Evolutionary conservation across 2,113 vertebrate species (phyloP).

Genomic region (Geococcyx californianus): DNA sequence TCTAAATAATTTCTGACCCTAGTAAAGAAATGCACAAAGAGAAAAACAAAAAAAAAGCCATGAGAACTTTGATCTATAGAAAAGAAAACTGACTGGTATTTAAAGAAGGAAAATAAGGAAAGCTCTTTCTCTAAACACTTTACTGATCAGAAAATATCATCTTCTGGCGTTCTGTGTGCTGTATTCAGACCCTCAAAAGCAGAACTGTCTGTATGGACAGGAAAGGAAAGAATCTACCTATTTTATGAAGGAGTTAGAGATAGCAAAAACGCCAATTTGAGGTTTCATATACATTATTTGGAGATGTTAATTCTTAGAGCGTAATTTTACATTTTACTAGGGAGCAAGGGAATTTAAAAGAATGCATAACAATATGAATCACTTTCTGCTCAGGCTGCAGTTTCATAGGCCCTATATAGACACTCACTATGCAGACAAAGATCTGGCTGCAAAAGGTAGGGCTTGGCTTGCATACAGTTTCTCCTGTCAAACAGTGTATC

Average conservation of each 20-base stretch:
- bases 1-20: slow-evolving; percentile 35
- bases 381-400: neutral
- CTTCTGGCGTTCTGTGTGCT: neutral
- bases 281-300: neutral
- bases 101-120: slow-evolving; percentile 16
- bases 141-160: slow-evolving; percentile 23
- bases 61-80: slow-evolving; percentile 20
- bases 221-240: neutral
- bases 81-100: slow-evolving; percentile 22
- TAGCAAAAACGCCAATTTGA: neutral
- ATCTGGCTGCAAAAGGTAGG: neutral
- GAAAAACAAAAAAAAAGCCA: neutral
- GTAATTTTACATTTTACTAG: neutral
- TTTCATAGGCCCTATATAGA: neutral
- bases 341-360: neutral
- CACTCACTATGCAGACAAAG: neutral
- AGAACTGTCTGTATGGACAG: neutral
- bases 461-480: neutral
- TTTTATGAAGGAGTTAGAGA: neutral
- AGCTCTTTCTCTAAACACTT: slow-evolving; percentile 6
- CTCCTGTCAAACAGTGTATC: accelerated
- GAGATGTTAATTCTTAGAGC: neutral
- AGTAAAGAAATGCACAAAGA: slow-evolving; percentile 7
- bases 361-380: neutral
- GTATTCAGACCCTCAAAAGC: neutral